phyloP scores from a whole-genome alignment of 2,113 vertebrate genomes.

The Pristiophorus japonicus region DNA sequence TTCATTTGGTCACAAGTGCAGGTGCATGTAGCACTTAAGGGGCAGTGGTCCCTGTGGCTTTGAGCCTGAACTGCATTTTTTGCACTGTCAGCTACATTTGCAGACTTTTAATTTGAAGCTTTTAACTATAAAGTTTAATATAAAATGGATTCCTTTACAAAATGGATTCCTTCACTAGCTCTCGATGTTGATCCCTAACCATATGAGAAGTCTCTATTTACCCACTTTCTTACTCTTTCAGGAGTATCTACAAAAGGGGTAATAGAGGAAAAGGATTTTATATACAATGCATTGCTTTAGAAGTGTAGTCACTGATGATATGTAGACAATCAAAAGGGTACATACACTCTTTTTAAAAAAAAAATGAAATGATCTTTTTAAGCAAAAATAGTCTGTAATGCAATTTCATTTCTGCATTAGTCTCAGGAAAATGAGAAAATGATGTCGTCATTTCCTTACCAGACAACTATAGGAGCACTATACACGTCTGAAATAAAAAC shows the following conservation, averaged over 20 bases:
- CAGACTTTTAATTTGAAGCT: not conserved
- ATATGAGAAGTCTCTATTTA: not conserved
- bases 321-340: not conserved
- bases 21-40: not conserved
- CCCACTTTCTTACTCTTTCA: not conserved
- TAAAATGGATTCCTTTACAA: not conserved
- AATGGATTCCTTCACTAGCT: not conserved
- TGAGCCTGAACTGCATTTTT: not conserved
- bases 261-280: not conserved
- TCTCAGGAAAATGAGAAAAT: not conserved
- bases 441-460: not conserved
- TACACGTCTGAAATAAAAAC: slow-evolving; percentile 9
- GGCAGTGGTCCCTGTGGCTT: not conserved
- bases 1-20: not conserved
- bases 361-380: not conserved
- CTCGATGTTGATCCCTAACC: not conserved
- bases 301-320: not conserved
- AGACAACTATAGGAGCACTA: not conserved
- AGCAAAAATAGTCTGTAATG: not conserved
- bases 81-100: not conserved
- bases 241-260: not conserved
- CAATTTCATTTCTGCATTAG: not conserved
- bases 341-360: not conserved
- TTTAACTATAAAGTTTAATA: not conserved
- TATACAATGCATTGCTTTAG: not conserved